Percentiles rank a stretch among this genome's conserved stretches.
Evolutionary conservation across 1,140 invertebrate species (phyloP).

Genomic region (Leguminivora glycinivorella): DNA sequence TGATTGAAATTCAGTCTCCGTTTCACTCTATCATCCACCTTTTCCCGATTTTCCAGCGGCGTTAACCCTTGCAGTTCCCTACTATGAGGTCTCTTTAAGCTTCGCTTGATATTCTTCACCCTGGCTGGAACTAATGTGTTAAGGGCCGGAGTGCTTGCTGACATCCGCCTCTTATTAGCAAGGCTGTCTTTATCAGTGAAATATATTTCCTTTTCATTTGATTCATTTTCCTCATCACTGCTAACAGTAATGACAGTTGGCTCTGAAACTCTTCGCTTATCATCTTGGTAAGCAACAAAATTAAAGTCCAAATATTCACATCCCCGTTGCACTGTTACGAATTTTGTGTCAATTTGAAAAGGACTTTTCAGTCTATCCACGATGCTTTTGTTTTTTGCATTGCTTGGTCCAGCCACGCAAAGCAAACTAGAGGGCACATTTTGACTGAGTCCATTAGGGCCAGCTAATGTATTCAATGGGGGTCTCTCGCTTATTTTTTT

Average conservation of each 20-base stretch:
- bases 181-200: conserved; percentile 38
- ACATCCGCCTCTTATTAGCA: conserved; percentile 31
- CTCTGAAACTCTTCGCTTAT: conserved; percentile 30
- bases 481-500: conserved; percentile 36
- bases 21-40: conserved; percentile 44
- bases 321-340: conserved; percentile 52
- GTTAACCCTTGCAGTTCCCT: conserved; percentile 61
- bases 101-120: conserved; percentile 62
- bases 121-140: conserved; percentile 45
- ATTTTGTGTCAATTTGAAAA: conserved; percentile 41
- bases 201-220: conserved; percentile 33
- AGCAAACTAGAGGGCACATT: background rate
- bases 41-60: conserved; percentile 36
- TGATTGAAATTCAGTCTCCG: conserved; percentile 42
- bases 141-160: conserved; percentile 43
- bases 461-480: conserved; percentile 52
- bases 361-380: conserved; percentile 33
- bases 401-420: conserved; percentile 41
- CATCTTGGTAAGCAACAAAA: conserved; percentile 50
- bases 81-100: conserved; percentile 64
- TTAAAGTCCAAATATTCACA: conserved; percentile 50
- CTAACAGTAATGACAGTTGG: conserved; percentile 43
- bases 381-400: conserved; percentile 24
- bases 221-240: conserved; percentile 47
- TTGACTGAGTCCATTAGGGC: conserved; percentile 30